These are phyloP conservation scores for Characodon lateralis DNA, from an alignment of 2,797 vertebrate genomes.

Conservation along the genomic window DNA sequence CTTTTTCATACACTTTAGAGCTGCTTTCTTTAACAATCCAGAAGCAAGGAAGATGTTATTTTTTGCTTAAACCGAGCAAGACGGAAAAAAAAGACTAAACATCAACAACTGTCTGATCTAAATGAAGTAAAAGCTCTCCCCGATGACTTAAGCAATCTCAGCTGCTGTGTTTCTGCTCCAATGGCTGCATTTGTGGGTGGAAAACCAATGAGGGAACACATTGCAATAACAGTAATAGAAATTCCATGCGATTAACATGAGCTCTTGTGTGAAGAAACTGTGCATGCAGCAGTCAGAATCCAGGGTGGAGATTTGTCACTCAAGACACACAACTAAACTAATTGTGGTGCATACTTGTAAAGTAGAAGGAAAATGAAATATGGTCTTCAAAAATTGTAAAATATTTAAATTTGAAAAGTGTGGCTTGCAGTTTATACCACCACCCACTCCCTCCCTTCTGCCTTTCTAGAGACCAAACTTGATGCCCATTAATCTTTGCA, in stretches of 20 bases:
- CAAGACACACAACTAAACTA: neutral
- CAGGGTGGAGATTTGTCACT: neutral
- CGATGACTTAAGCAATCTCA: neutral
- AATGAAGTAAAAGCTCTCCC: neutral
- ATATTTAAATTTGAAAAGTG: neutral
- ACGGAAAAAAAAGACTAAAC: constrained; percentile 7
- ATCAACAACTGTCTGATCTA: constrained; percentile 16
- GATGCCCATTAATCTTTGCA: neutral
- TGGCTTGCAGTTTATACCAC: neutral
- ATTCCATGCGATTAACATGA: constrained; percentile 8
- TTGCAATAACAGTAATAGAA: constrained; percentile 2
- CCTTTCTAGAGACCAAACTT: neutral
- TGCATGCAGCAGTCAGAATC: neutral
- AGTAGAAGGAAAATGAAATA: neutral
- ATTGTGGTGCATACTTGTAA: neutral
- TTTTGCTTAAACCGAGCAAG: constrained; percentile 23
- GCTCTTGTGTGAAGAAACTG: neutral
- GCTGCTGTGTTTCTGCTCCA: neutral
- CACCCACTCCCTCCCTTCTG: neutral
- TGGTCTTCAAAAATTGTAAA: neutral
- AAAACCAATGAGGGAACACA: constrained; percentile 2
- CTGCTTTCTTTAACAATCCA: constrained; percentile 26
- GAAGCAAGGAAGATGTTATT: constrained; percentile 10
- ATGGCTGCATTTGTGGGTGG: constrained; percentile 1
- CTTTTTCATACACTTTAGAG: constrained; percentile 33